A percentile compares a stretch with the other conserved stretches of the same genome.
These are phyloP conservation scores for Campopleginae sp. DNA, from an alignment of 2,888 invertebrate species.

Conservation along the genomic window DNA sequence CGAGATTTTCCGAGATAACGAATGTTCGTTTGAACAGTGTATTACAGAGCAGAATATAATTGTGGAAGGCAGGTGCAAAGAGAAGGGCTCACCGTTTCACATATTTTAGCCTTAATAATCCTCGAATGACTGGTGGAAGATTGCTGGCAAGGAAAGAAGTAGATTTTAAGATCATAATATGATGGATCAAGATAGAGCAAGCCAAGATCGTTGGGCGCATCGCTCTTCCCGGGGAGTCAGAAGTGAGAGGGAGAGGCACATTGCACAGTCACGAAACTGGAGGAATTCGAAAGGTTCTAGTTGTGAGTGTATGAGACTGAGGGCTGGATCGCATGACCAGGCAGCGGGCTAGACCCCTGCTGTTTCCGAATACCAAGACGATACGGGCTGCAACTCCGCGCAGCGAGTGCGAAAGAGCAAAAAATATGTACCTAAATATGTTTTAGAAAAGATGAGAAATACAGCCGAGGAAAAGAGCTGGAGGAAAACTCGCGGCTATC, in stretches of 20 bases:
- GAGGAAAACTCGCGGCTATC: constrained; percentile 51
- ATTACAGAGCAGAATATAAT: constrained; percentile 51
- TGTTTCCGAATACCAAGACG: constrained; percentile 71
- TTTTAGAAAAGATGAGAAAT: constrained; percentile 8
- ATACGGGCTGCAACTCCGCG: constrained; percentile 71
- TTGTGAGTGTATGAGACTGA: constrained; percentile 56
- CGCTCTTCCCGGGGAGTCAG: constrained; percentile 35
- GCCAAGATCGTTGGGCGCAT: constrained; percentile 42
- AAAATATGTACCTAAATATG: constrained; percentile 10
- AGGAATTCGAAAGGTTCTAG: constrained; percentile 52
- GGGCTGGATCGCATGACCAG: constrained; percentile 75
- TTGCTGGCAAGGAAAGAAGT: constrained; percentile 26
- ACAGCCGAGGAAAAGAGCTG: background rate
- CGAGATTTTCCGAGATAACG: constrained; percentile 29
- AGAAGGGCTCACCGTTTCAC: background rate
- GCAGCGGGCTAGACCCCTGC: constrained; percentile 71
- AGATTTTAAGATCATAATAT: constrained; percentile 62
- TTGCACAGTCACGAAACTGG: constrained; percentile 63
- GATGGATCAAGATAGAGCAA: constrained; percentile 59
- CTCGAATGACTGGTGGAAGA: constrained; percentile 46
- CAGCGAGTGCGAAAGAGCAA: constrained; percentile 52
- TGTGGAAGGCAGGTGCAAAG: constrained; percentile 55
- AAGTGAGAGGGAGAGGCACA: constrained; percentile 8
- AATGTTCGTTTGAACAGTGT: constrained; percentile 7
- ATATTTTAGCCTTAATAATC: constrained; percentile 32